Evolutionary conservation across 2,113 vertebrate species (phyloP).

Genomic region (Carollia perspicillata): DNA sequence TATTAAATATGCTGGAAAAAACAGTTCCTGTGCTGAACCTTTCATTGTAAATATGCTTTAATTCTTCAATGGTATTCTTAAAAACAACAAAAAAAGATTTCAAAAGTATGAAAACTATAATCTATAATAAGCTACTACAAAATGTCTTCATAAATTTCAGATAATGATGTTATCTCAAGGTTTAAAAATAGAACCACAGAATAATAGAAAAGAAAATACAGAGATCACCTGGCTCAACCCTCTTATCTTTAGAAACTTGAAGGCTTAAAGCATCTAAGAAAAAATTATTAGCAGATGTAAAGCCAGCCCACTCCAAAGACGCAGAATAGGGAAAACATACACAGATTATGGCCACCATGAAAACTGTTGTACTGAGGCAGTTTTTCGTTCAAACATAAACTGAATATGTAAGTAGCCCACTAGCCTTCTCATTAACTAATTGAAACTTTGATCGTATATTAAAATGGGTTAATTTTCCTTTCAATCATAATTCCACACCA

Average conservation of each 20-base stretch:
- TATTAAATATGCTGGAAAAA: constrained; percentile 37
- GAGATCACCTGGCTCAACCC: not conserved
- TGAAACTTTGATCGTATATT: not conserved
- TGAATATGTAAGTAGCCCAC: not conserved
- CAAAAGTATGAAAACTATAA: constrained; percentile 25
- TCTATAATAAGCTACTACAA: constrained; percentile 38
- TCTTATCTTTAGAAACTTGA: constrained; percentile 16
- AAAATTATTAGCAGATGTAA: not conserved
- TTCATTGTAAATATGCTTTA: constrained; percentile 41
- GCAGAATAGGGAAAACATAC: not conserved
- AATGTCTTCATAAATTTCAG: constrained; percentile 44
- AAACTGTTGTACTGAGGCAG: not conserved
- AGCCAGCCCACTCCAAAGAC: not conserved
- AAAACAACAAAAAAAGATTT: not conserved
- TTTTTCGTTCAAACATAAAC: not conserved
- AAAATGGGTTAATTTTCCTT: constrained; percentile 8
- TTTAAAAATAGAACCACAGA: constrained; percentile 52
- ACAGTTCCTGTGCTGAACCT: not conserved
- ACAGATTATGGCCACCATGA: not conserved
- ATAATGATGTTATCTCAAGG: constrained; percentile 23
- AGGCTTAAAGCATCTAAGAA: constrained; percentile 3
- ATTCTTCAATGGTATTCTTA: constrained; percentile 20
- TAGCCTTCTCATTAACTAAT: constrained; percentile 20
- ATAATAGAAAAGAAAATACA: constrained; percentile 49
- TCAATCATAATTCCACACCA: not conserved